Base-by-base conservation (phyloP, 2,797 vertebrate genomes). In the Platalea minor region DNA sequence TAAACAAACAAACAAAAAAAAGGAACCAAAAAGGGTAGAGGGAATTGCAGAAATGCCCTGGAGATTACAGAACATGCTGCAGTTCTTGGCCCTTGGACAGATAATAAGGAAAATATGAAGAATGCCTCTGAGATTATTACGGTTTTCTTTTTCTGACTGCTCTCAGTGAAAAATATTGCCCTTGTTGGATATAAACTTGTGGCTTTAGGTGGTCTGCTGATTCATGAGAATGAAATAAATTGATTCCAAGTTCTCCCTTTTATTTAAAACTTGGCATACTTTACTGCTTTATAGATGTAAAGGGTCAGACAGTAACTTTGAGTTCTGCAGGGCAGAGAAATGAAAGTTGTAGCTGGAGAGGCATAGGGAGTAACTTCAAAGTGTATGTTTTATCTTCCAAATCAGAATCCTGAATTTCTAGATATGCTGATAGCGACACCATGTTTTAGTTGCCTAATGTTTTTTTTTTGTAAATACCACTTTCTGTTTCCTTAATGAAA, bases 61-160 rank as follows among this genome's bases (percentile, higher is more conserved):
- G 60, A 80, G 68, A 74, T 87, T 80, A 79, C 68, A 67, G 53
- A 94, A 53, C 48, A 10, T 73, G 60, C 64, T 93, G 85, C 69
- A 68, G 56, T 80, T 85, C 57, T 84, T 97, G 82, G 75, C 56
- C n/a, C 9, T 84, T 84, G 88, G 37, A 88, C 80, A 88, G 83
- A 53, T 90, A 81, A 84, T 84, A 86, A 86, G 41, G 53, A 81
- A 94, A 95, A 91, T 35, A 75, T 8, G 45, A 84, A 80, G 60
- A 92, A 81, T 93, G 31, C 46, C 35, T 91, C 65, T 60, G 88
- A 90, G 76, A 39, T 89, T 45, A 75, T 67, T 54, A 54, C 1
- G 2, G 8, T 19, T 92, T 81, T 85, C 31, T 79, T 89, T 67
- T 94, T 77, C 82, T 93, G 85, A 85, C 25, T 33, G 43, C 12